Base-by-base conservation (phyloP, 2,888 invertebrate species). In the Caenorhabditis zanzibari region DNA sequence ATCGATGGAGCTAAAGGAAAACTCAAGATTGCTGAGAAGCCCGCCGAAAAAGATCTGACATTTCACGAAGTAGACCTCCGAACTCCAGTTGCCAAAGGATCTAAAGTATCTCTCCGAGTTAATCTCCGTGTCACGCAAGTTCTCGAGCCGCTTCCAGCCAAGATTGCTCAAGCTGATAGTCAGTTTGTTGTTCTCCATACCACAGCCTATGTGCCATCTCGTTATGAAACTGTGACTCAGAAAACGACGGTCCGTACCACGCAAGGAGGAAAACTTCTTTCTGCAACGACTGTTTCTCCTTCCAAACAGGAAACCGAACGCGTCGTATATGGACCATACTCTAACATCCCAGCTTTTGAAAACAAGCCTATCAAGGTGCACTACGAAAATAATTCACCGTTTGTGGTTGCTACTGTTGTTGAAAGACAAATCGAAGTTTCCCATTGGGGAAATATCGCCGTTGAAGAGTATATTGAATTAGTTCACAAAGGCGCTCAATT, bases 371-470 rank as follows among this genome's bases (percentile, higher is more conserved):
- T 98, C 88, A 94, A 94, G 52, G 94, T 98, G 44, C 99, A 99
- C 93, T 98, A 95, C 92, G 98, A 98, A 93, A 99, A 98, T 93
- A 97, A 97, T 93, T 95, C 96, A 52, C 97, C 98, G 38, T 99
- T 99, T 93, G 93, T 99, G 87, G 96, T 96, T n/a, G 96, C 98
- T 0, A 96, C 96, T 0, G 28, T 75, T 5, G 93, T 99, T 88
- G 96, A 96, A 89, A 95, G 99, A 64, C 94, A 95, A 0, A 96
- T 99, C 90, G 98, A 99, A 93, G 95, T 99, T 2, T 99, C 98
- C 0, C 98, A 99, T 93, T 99, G 99, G 99, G 89, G 88, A 73
- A 98, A 98, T 92, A 96, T 99, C 90, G 98, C 98, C 26, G 95
- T 99, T 0, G 97, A 98, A 93, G 99, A 99, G 93, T 95, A 95